phyloP scores from a whole-genome alignment of 2,113 vertebrate genomes.

The Dryoscopus gambensis region DNA sequence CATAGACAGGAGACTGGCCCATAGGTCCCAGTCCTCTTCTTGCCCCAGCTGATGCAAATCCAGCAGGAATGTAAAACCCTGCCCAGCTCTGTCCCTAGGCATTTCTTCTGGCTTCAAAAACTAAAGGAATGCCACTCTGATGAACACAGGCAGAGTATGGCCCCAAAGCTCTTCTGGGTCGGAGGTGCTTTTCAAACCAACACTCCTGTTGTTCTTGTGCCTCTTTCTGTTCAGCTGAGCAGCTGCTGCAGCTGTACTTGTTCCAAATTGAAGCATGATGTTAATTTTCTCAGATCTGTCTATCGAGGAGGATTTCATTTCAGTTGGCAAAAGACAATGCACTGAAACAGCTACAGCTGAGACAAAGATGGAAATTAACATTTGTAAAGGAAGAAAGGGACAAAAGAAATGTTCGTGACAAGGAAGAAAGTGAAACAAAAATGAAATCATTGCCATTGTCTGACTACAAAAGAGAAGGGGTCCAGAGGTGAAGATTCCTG shows the following conservation, averaged over 20 bases:
- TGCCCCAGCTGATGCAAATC: not conserved
- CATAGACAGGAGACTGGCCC: not conserved
- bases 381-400: slow-evolving; percentile 41
- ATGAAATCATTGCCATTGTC: slow-evolving; percentile 25
- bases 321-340: slow-evolving; percentile 33
- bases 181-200: not conserved
- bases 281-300: slow-evolving; percentile 40
- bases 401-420: slow-evolving; percentile 41
- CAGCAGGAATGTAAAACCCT: not conserved
- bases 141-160: not conserved
- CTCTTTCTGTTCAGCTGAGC: not conserved
- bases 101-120: not conserved
- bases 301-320: slow-evolving; percentile 20
- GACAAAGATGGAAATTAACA: slow-evolving; percentile 39
- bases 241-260: slow-evolving; percentile 44
- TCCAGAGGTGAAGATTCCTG: not conserved
- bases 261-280: not conserved
- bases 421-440: slow-evolving; percentile 47
- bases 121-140: not conserved
- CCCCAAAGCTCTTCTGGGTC: not conserved
- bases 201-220: not conserved
- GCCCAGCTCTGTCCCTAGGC: not conserved
- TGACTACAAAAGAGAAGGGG: not conserved
- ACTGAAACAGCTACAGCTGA: not conserved
- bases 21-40: not conserved